phyloP scores from a whole-genome alignment of 2,888 invertebrate species.

The Lithophane leautieri region DNA sequence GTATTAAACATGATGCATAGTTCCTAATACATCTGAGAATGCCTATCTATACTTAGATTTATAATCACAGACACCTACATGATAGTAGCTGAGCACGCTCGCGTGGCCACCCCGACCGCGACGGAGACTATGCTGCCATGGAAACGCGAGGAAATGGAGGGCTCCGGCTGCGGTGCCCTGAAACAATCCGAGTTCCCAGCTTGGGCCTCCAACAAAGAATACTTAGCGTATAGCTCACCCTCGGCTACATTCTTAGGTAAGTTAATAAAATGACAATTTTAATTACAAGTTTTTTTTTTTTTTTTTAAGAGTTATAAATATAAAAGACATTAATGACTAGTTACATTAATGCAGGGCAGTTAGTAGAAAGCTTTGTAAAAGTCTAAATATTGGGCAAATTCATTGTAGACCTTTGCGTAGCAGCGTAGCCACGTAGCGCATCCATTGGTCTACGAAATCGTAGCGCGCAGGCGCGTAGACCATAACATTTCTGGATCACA shows the following conservation, averaged over 20 bases:
- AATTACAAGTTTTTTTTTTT: background rate
- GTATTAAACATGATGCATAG: conserved; percentile 23
- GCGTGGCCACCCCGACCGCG: conserved; percentile 96
- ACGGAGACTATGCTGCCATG: conserved; percentile 97
- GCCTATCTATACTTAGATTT: conserved; percentile 27
- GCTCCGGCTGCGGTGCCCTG: conserved; percentile 92
- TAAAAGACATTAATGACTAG: background rate
- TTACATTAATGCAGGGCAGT: conserved; percentile 5
- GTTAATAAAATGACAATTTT: conserved; percentile 18
- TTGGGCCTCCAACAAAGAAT: conserved; percentile 98
- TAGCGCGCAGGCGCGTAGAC: conserved; percentile 26
- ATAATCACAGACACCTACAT: conserved; percentile 81
- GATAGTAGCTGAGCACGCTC: conserved; percentile 92
- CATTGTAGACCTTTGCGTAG: conserved; percentile 39
- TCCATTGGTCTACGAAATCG: conserved; percentile 24
- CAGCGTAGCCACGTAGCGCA: conserved; percentile 50
- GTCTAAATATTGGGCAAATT: background rate
- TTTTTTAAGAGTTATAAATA: background rate
- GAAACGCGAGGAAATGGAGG: conserved; percentile 96
- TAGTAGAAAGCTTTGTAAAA: conserved; percentile 33
- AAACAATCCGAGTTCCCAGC: conserved; percentile 97
- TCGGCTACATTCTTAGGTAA: conserved; percentile 97
- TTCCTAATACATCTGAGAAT: conserved; percentile 2
- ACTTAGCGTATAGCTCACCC: conserved; percentile 97
- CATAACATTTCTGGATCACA: conserved; percentile 12